Base-by-base conservation (phyloP, 2,888 invertebrate genomes). In the Pyrgus malvae region DNA sequence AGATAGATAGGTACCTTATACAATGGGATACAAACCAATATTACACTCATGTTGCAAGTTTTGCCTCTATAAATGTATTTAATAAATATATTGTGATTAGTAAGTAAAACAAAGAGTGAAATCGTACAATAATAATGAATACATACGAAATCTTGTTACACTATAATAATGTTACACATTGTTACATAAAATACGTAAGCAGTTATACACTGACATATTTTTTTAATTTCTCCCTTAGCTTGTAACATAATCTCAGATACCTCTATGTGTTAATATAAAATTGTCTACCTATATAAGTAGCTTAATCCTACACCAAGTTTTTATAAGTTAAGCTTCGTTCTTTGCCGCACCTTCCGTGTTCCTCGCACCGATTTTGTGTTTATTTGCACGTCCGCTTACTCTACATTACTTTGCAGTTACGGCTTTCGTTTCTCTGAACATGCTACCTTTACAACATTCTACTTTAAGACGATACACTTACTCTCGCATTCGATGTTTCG, bases 51-150 rank as follows among this genome's bases (percentile, higher is more conserved):
- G 68, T 74, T 74, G 72, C 67, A 65, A 76, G 72, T 71, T 75
- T 78, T 77, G 79, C 78, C 79, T 67, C 61, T 60, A 62, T 64
- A 61, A 16, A 35, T 19, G 11, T 58, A 21, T 21, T 4, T 31
- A 31, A 31, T 31, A 58, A 56, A 59, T 48, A 74, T 74, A 77
- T 80, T 85, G 85, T 87, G 83, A 86, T 85, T 74, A 76, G 76
- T 80, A 79, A 76, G 74, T 73, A 75, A 72, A 29, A 72, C 71
- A 70, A 83, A 84, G 84, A 85, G 79, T 85, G 85, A 87, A 81
- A 80, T 79, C 83, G 87, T 87, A 89, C 88, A 89, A 88, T 85
- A 84, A 81, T 85, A 83, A 81, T 77, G 71, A 76, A 75, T 81
- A 81, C 75, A 44, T 37, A 44, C 62, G 55, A 60, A 58, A 61